Evolutionary conservation across 2,888 invertebrate genomes (phyloP).

Genomic region (Enoplolaimus lenunculus): DNA sequence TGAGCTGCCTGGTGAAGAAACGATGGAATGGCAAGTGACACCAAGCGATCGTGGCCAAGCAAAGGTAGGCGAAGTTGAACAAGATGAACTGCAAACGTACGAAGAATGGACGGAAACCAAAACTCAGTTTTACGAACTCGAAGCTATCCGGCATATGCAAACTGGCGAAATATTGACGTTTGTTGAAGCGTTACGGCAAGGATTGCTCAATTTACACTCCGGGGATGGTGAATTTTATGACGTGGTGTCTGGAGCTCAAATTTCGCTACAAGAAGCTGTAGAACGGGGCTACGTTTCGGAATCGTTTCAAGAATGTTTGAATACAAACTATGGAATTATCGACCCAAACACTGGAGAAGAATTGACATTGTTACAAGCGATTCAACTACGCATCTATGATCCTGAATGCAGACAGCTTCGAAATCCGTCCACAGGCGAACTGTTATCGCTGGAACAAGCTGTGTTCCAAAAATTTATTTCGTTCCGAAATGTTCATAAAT

Average conservation of each 20-base stretch:
- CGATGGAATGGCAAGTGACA: neutral
- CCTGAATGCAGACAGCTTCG: slow-evolving; percentile 57
- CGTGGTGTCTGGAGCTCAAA: slow-evolving; percentile 55
- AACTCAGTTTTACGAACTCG: slow-evolving; percentile 21
- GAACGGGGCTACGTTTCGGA: slow-evolving; percentile 62
- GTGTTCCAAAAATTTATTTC: slow-evolving; percentile 43
- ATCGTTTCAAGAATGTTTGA: slow-evolving; percentile 60
- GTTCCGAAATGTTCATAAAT: slow-evolving; percentile 39
- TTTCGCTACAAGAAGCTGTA: slow-evolving; percentile 66
- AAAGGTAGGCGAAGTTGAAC: slow-evolving; percentile 5
- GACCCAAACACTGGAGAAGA: slow-evolving; percentile 52
- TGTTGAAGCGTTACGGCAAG: slow-evolving; percentile 70
- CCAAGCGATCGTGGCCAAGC: too few relatives aligned
- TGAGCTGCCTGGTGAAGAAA: neutral
- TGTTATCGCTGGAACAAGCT: slow-evolving; percentile 47
- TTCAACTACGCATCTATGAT: slow-evolving; percentile 69
- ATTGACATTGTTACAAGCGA: slow-evolving; percentile 69
- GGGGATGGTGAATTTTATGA: slow-evolving; percentile 54
- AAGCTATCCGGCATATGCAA: slow-evolving; percentile 15
- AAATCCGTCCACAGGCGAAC: slow-evolving; percentile 51
- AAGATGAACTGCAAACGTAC: slow-evolving; percentile 18
- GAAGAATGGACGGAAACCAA: slow-evolving; percentile 18
- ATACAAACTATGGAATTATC: slow-evolving; percentile 61
- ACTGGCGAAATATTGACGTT: slow-evolving; percentile 59
- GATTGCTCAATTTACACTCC: slow-evolving; percentile 68